Evolutionary conservation across 2,113 vertebrate species (phyloP).

Genomic region (Cebidichthys violaceus): DNA sequence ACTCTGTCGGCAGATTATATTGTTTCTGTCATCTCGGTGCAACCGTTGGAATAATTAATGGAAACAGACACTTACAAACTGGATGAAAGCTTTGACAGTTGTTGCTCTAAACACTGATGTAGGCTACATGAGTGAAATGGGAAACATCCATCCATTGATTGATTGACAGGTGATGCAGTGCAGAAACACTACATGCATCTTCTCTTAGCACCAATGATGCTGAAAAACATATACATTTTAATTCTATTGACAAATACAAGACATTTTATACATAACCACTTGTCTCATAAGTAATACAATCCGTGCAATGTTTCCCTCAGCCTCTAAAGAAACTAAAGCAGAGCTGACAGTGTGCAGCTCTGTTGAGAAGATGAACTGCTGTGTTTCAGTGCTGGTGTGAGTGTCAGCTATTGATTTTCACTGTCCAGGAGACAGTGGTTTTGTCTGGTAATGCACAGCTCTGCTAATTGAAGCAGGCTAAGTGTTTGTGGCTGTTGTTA

Average conservation of each 20-base stretch:
- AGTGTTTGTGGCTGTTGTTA: slow-evolving; percentile 55
- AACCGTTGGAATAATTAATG: background rate
- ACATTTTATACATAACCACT: background rate
- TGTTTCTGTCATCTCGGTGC: background rate
- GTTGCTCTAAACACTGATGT: too few relatives aligned
- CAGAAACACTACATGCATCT: background rate
- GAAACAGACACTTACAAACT: background rate
- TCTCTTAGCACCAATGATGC: background rate
- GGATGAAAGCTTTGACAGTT: background rate
- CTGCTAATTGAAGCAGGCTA: slow-evolving; percentile 58
- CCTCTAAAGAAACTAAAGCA: background rate
- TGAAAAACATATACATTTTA: background rate
- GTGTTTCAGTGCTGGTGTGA: slow-evolving; percentile 4
- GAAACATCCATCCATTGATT: background rate
- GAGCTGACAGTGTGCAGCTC: background rate
- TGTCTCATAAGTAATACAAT: too few relatives aligned
- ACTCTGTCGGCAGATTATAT: background rate
- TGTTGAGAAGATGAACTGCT: slow-evolving; percentile 6
- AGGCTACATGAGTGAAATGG: background rate
- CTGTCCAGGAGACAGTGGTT: slow-evolving; percentile 56
- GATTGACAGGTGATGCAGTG: background rate
- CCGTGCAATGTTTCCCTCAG: background rate
- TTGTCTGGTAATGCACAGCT: slow-evolving; percentile 46
- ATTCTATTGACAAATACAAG: background rate
- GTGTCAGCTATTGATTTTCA: slow-evolving; percentile 54